A percentile compares a stretch with the other conserved stretches of the same genome.
Conservation (phyloP, 2,888 invertebrate genomes). For the Microchrysa polita region DNA sequence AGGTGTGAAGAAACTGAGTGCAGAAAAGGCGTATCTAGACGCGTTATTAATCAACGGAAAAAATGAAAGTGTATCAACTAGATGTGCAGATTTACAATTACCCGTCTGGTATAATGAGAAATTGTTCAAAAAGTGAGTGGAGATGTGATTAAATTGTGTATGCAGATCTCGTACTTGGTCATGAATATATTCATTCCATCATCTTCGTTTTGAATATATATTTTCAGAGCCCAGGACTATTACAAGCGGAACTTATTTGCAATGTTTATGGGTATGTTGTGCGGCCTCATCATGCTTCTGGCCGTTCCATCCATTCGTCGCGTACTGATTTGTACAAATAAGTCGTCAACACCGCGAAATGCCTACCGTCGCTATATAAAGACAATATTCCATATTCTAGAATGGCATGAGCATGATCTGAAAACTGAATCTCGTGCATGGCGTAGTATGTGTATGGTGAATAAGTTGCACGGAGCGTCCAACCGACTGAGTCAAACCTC, state of each 20-base stretch:
- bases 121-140: conserved; percentile 70
- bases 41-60: conserved; percentile 16
- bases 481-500: conserved; percentile 66
- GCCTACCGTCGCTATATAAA: conserved; percentile 82
- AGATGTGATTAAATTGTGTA: not conserved
- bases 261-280: conserved; percentile 76
- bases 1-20: conserved; percentile 4
- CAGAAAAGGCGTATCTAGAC: conserved; percentile 21
- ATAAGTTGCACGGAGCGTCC: conserved; percentile 73
- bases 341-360: conserved; percentile 71
- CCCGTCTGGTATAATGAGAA: conserved; percentile 76
- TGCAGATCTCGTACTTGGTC: not conserved
- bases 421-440: conserved; percentile 72
- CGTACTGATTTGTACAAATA: conserved; percentile 76
- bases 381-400: conserved; percentile 78
- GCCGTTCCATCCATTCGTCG: conserved; percentile 78
- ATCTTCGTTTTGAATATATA: conserved; percentile 10
- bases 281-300: conserved; percentile 79
- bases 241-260: conserved; percentile 76
- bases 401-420: conserved; percentile 82
- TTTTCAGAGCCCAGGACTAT: conserved; percentile 76
- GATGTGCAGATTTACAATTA: conserved; percentile 63
- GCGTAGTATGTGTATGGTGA: conserved; percentile 74
- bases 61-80: conserved; percentile 11
- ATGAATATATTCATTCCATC: conserved; percentile 8